Base-by-base conservation (phyloP, 2,797 vertebrate genomes). In the Pangasius mekongensis region DNA sequence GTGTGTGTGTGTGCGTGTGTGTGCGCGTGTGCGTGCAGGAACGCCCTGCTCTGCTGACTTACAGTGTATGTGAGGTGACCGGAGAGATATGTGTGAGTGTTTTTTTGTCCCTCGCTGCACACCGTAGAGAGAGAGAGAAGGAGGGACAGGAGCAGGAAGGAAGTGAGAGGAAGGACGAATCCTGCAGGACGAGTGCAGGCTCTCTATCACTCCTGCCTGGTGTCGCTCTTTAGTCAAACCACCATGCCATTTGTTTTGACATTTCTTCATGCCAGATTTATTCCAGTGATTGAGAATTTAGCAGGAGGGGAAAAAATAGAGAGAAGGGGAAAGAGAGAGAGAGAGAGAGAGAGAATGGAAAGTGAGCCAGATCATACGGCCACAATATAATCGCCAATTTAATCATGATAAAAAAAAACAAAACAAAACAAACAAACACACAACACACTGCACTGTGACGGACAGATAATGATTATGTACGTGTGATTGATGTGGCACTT, bases 191-290 rank as follows among this genome's bases (percentile, higher is more conserved):
- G 74, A 84, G 85, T 76, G 56, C 76, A 56, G 66, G 77, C 77
- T 69, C 66, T 74, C 58, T 84, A 86, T 83, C 85, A 22, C 43
- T 20, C 76, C 83, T 86, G 85, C n/a, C 1, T 20, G 74, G 82
- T 87, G 81, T 87, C 86, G 76, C 71, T 74, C 64, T 87, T 85
- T 49, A 66, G 52, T 86, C 87, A 86, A 91, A 87, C 87, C 76
- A 90, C 84, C 82, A 83, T 90, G 52, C 60, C 56, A 30, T 89
- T 88, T 91, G 88, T 90, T 92, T 90, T 90, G 89, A 90, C 89
- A 90, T 71, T 54, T 33, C 47, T 86, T 90, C 87, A 89, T 87
- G 78, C 56, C 78, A 66, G 82, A 91, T 92, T 92, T 89, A 92
- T 86, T 90, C 73, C 82, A 43, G 56, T 47, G 54, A 83, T 88